phyloP scores from a whole-genome alignment of 2,888 invertebrate genomes.

The Xylophagus ater region DNA sequence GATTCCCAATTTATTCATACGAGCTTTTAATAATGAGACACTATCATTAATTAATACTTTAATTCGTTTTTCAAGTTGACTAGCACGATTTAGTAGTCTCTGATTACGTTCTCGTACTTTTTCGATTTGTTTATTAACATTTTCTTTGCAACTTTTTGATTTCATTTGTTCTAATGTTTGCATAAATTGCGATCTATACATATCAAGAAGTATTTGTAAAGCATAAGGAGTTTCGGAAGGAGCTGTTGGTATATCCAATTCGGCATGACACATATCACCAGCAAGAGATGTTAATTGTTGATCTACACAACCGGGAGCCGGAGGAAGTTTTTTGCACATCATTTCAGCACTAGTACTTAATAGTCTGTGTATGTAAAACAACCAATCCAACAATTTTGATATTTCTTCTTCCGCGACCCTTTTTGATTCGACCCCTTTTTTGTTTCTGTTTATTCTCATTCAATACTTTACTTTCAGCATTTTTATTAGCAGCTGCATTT shows the following conservation, averaged over 20 bases:
- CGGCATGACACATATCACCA: slow-evolving; percentile 61
- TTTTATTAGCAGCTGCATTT: slow-evolving; percentile 23
- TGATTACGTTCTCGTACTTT: slow-evolving; percentile 76
- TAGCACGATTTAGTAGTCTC: slow-evolving; percentile 68
- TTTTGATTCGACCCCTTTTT: slow-evolving; percentile 49
- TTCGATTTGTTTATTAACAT: slow-evolving; percentile 65
- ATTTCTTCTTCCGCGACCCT: slow-evolving; percentile 53
- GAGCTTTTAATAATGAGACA: slow-evolving; percentile 72
- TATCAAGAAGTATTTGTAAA: slow-evolving; percentile 75
- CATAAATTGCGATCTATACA: slow-evolving; percentile 76
- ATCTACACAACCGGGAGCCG: slow-evolving; percentile 85
- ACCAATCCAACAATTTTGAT: slow-evolving; percentile 78
- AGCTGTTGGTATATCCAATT: slow-evolving; percentile 69
- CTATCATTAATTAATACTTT: slow-evolving; percentile 86
- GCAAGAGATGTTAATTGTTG: slow-evolving; percentile 76
- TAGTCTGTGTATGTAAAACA: slow-evolving; percentile 80
- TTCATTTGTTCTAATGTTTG: slow-evolving; percentile 75
- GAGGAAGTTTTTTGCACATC: slow-evolving; percentile 61
- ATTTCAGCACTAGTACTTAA: slow-evolving; percentile 72
- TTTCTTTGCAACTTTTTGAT: slow-evolving; percentile 58
- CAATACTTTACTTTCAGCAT: slow-evolving; percentile 19
- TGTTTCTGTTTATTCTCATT: slow-evolving; percentile 16
- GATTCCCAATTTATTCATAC: slow-evolving; percentile 86
- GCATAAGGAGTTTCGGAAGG: slow-evolving; percentile 74
- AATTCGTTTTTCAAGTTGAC: slow-evolving; percentile 89